phyloP scores from a whole-genome alignment of 2,797 vertebrate species.

The Myripristis murdjan region DNA sequence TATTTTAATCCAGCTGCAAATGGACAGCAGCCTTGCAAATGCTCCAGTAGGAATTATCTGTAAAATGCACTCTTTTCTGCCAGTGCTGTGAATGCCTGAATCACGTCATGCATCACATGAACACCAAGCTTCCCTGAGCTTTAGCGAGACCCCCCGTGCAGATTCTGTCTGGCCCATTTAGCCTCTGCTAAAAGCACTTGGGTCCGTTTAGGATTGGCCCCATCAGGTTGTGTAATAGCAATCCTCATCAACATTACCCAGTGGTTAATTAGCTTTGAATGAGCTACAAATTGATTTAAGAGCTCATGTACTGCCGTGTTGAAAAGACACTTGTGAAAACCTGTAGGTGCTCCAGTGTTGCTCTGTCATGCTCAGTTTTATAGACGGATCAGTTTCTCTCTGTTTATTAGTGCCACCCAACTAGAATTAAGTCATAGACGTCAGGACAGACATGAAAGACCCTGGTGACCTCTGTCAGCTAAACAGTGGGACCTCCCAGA shows the following conservation, averaged over 20 bases:
- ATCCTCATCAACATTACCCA: not conserved
- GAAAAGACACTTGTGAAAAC: slow-evolving; percentile 8
- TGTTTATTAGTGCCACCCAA: slow-evolving; percentile 33
- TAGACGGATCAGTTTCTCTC: not conserved
- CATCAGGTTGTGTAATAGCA: not conserved
- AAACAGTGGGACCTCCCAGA: slow-evolving; percentile 1
- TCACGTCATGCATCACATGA: not conserved
- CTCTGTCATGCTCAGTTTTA: slow-evolving; percentile 26
- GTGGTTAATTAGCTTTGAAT: not conserved
- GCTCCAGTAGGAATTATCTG: too few species aligned
- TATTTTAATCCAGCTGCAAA: too few species aligned
- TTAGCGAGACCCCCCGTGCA: not conserved
- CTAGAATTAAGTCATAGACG: not conserved
- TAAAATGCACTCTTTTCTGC: not conserved
- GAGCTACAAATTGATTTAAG: not conserved
- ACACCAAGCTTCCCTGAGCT: not conserved
- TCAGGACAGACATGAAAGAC: not conserved
- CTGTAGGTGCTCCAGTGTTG: not conserved
- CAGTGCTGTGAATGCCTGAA: not conserved
- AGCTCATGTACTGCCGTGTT: not conserved
- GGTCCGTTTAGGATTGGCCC: not conserved
- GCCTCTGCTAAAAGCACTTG: not conserved
- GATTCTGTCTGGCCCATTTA: not conserved
- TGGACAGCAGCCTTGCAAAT: too few species aligned
- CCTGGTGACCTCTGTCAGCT: not conserved